Evolutionary conservation across 2,113 vertebrate genomes (phyloP).

Genomic region (Tenebrosternarchus preto): DNA sequence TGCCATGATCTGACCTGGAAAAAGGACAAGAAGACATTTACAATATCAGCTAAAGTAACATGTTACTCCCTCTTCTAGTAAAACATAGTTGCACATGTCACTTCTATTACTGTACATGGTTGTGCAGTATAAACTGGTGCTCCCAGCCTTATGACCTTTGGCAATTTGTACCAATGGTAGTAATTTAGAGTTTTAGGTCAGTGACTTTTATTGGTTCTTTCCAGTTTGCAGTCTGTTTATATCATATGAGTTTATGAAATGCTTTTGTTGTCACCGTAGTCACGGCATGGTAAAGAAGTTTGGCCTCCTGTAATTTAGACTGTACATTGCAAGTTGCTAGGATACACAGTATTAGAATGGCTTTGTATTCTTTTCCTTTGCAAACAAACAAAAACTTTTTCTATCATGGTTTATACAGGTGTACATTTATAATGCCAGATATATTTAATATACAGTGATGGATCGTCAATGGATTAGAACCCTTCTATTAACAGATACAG

Average conservation of each 20-base stretch:
- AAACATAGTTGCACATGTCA: neutral
- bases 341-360: neutral
- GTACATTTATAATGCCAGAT: too few species aligned
- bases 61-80: neutral
- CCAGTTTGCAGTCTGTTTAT: conserved; percentile 55
- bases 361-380: neutral
- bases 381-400: too few species aligned
- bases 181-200: conserved; percentile 19
- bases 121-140: too few species aligned
- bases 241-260: conserved; percentile 66
- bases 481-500: too few species aligned
- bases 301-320: conserved; percentile 40
- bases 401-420: too few species aligned
- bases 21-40: neutral
- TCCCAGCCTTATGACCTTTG: too few species aligned
- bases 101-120: too few species aligned
- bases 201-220: conserved; percentile 30
- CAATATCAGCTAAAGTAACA: neutral
- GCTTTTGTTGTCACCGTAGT: conserved; percentile 62
- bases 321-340: conserved; percentile 30
- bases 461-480: too few species aligned
- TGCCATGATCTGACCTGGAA: neutral
- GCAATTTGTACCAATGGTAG: neutral
- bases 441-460: neutral
- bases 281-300: conserved; percentile 52